Conservation (phyloP, 2,113 vertebrate species). For the Neoarius graeffei region DNA sequence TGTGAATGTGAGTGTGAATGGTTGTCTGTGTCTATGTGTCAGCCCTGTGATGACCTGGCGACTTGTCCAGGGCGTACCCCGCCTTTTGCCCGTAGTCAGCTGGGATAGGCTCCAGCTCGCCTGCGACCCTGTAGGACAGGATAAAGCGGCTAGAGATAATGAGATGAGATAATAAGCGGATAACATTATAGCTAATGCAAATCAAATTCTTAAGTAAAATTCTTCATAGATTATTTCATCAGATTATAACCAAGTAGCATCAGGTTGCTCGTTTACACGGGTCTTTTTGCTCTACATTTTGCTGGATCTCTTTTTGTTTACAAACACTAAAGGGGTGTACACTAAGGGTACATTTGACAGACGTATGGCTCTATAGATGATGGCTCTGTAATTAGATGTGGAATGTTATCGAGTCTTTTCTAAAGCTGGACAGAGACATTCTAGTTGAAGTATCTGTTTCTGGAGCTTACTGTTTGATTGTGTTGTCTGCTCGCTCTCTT, state of each 20-base stretch:
- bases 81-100: too few species aligned
- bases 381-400: neutral
- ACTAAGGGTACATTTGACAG: neutral
- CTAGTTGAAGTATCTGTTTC: constrained; percentile 8
- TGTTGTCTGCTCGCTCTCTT: neutral
- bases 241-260: neutral
- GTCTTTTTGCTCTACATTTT: neutral
- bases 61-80: too few species aligned
- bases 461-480: constrained; percentile 1
- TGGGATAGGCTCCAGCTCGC: too few species aligned
- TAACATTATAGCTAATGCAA: neutral
- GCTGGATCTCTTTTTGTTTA: neutral
- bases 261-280: too few species aligned
- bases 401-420: neutral
- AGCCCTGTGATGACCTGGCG: too few species aligned
- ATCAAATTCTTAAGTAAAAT: neutral
- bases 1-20: too few species aligned
- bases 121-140: too few species aligned
- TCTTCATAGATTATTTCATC: neutral
- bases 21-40: too few species aligned
- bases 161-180: neutral
- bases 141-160: too few species aligned
- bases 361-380: neutral
- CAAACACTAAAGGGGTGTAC: neutral
- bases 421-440: neutral